These are phyloP conservation scores for Pilophorus perplexus DNA, from an alignment of 2,888 invertebrate genomes.

Conservation along the genomic window DNA sequence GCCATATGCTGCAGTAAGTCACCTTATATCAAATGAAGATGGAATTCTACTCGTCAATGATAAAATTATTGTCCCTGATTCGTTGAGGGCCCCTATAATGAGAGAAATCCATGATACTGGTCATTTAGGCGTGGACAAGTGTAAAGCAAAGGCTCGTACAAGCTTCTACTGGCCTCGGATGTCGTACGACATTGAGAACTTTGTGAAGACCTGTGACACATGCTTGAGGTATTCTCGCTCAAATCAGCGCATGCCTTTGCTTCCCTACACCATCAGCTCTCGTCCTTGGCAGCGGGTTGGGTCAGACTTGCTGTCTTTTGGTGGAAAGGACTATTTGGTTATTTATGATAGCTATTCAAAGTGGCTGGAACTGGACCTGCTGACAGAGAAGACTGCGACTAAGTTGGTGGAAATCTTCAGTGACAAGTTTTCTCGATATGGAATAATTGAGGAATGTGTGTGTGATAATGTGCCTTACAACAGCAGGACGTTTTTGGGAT, in stretches of 20 bases:
- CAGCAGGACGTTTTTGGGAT: background rate
- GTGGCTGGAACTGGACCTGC: slow-evolving; percentile 15
- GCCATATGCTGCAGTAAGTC: slow-evolving; percentile 4
- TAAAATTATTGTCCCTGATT: slow-evolving; percentile 7
- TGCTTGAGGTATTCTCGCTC: slow-evolving; percentile 1
- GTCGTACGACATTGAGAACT: background rate
- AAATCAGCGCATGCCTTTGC: slow-evolving; percentile 5
- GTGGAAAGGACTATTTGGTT: slow-evolving; percentile 18
- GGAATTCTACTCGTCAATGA: slow-evolving; percentile 3
- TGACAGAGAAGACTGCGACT: slow-evolving; percentile 1
- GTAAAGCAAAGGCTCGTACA: slow-evolving; percentile 5
- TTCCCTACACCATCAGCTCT: background rate
- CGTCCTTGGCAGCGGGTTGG: slow-evolving; percentile 14
- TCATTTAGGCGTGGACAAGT: slow-evolving; percentile 6
- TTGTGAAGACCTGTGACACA: background rate
- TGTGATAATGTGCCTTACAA: slow-evolving; percentile 27
- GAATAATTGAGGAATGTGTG: slow-evolving; percentile 3
- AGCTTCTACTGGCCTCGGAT: slow-evolving; percentile 6
- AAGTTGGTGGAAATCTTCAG: slow-evolving; percentile 1
- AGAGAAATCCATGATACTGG: slow-evolving; percentile 1
- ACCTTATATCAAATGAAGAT: slow-evolving; percentile 6
- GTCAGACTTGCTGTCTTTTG: background rate
- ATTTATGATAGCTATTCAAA: slow-evolving; percentile 20
- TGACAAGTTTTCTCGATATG: slow-evolving; percentile 17
- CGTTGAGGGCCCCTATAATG: background rate